Evolutionary conservation across 1,140 invertebrate species (phyloP), one percentile per base, ranked within the genome.

Genomic region (Leptopilina clavipes): DNA sequence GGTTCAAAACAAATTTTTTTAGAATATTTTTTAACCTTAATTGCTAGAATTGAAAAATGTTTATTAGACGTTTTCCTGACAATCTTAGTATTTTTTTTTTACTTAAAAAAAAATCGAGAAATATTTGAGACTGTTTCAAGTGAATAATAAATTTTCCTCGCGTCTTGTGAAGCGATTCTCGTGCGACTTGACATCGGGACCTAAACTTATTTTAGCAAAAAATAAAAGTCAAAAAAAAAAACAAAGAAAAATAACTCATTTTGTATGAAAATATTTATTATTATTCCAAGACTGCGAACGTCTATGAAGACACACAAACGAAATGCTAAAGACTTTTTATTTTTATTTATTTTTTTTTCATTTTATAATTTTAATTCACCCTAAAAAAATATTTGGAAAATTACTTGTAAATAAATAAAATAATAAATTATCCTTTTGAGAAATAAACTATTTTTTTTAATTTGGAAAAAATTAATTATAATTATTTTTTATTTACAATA

Each of bases 131-230:
- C 59, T 65, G 59, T 65, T n/a, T 65, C 25, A 54, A 40, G 12
- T 52, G 2, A 45, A 59, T 59, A 31, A 65, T 31, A 12, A 65
- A 37, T 65, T 65, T 12, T n/a, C n/a, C n/a, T n/a, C 59, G 31
- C 25, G 22, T 65, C 59, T 65, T 12, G 19, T 65, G 22, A 65
- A 65, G 59, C 25, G 22, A 65, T 65, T 65, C 25, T 65, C 22
- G n/a, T 65, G 59, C 59, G 22, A 65, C 59, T 65, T 52, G 48
- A 17, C 12, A 37, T 31, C 25, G 59, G 59, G 59, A 65, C 59
- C 59, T 65, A 65, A 65, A 31, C 25, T 31, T 65, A 8, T 65
- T 31, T 65, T 31, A 31, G 22, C 22, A 31, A 65, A 31, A 5
- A n/a, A n/a, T n/a, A n/a, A n/a, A n/a, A n/a, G n/a, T n/a, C n/a